Evolutionary conservation across 2,888 invertebrate species (phyloP).

Genomic region (Seira ritae): DNA sequence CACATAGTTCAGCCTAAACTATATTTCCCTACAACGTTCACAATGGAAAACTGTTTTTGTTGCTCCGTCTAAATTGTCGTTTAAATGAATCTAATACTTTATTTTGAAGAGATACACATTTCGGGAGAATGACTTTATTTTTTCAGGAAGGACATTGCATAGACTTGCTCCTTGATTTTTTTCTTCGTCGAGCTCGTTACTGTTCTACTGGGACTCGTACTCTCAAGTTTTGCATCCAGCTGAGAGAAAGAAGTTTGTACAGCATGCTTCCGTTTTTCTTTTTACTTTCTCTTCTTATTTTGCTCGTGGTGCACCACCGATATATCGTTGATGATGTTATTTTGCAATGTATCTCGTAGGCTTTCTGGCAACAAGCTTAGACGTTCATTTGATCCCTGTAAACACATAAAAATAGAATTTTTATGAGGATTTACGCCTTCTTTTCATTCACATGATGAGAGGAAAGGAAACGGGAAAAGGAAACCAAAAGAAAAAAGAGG

Average conservation of each 20-base stretch:
- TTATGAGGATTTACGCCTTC: slow-evolving; percentile 66
- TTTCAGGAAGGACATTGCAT: slow-evolving; percentile 1
- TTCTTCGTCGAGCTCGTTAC: slow-evolving; percentile 4
- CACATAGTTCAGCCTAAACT: slow-evolving; percentile 2
- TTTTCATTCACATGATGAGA: slow-evolving; percentile 16
- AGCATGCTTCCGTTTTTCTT: slow-evolving; percentile 48
- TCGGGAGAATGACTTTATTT: slow-evolving; percentile 1
- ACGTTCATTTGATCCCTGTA: slow-evolving; percentile 67
- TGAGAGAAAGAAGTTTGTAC: slow-evolving; percentile 16
- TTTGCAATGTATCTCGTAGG: not conserved
- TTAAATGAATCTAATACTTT: slow-evolving; percentile 29
- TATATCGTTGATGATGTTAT: slow-evolving; percentile 11
- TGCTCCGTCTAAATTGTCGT: slow-evolving; percentile 27
- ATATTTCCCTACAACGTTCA: not conserved
- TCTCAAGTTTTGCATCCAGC: slow-evolving; percentile 15
- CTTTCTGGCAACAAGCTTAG: slow-evolving; percentile 53
- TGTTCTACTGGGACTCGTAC: slow-evolving; percentile 46
- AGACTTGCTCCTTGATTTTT: slow-evolving; percentile 24
- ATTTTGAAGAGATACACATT: slow-evolving; percentile 6
- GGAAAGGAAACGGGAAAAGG: not conserved
- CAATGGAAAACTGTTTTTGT: slow-evolving; percentile 9
- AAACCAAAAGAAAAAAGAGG: not conserved
- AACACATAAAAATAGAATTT: slow-evolving; percentile 70
- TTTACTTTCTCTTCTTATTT: slow-evolving; percentile 24
- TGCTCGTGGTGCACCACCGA: slow-evolving; percentile 21